A percentile compares a stretch with the other conserved stretches of the same genome.
Conservation (phyloP, 1,140 invertebrate genomes). For the Drosophila navojoa region DNA sequence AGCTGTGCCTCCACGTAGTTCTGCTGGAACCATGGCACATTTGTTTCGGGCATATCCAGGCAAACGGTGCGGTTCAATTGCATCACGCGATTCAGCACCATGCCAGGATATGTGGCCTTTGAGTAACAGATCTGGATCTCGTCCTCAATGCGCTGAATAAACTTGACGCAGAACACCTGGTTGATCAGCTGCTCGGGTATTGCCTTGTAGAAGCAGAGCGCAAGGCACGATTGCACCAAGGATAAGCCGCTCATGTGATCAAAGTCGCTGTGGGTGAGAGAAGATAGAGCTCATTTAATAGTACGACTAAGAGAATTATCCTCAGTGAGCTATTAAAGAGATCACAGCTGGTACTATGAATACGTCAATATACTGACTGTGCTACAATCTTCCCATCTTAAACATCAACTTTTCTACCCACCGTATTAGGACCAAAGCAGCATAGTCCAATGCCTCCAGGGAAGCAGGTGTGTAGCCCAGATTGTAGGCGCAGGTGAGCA, state of each 20-base stretch:
- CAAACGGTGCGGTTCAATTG: conserved; percentile 87
- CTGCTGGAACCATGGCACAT: conserved; percentile 88
- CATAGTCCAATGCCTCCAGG: conserved; percentile 71
- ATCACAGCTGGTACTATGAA: too few relatives aligned
- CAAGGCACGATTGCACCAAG: conserved; percentile 84
- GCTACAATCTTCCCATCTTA: too few relatives aligned
- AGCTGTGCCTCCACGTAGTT: conserved; percentile 86
- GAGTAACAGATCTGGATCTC: conserved; percentile 85
- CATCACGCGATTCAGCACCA: conserved; percentile 86
- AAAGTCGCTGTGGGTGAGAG: conserved; percentile 83
- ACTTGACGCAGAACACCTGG: conserved; percentile 85
- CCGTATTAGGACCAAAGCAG: conserved; percentile 60
- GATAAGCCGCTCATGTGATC: conserved; percentile 84
- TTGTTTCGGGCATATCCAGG: conserved; percentile 86
- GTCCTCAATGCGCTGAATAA: conserved; percentile 85
- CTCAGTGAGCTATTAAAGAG: too few relatives aligned
- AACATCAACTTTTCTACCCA: conserved; percentile 1
- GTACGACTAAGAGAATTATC: not conserved
- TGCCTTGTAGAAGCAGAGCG: conserved; percentile 84
- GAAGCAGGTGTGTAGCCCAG: conserved; percentile 84
- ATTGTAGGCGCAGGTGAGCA: conserved; percentile 84
- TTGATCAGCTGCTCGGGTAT: conserved; percentile 84
- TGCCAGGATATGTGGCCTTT: conserved; percentile 85
- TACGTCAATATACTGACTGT: too few relatives aligned
- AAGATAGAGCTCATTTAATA: not conserved